Conservation (phyloP, 2,113 vertebrate species). For the Leuciscus idus region DNA sequence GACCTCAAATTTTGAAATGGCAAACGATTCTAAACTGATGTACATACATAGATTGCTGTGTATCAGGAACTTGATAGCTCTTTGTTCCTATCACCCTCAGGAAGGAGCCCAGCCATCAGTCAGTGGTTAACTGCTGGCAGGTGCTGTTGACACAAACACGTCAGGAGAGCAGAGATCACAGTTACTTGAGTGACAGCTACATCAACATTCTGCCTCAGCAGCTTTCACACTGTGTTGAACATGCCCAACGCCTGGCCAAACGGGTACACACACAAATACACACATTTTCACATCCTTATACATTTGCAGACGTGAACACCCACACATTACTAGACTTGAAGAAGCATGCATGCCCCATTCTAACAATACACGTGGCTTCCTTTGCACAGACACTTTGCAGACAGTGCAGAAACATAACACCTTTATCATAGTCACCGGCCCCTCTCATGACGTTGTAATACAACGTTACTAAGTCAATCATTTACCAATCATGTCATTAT, state of each 20-base stretch:
- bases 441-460: neutral
- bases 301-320: neutral
- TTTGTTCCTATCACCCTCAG: slow-evolving; percentile 65
- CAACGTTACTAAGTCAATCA: neutral
- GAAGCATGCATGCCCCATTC: neutral
- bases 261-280: slow-evolving; percentile 71
- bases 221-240: slow-evolving; percentile 81
- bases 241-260: slow-evolving; percentile 81
- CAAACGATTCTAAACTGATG: too few relatives aligned
- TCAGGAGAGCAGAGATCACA: slow-evolving; percentile 84
- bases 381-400: slow-evolving; percentile 13
- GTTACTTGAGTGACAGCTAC: slow-evolving; percentile 79
- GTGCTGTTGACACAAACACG: slow-evolving; percentile 83
- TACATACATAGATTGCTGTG: too few relatives aligned
- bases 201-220: slow-evolving; percentile 76
- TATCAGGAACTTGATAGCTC: neutral
- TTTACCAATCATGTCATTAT: neutral
- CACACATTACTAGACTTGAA: neutral
- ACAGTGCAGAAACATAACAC: neutral
- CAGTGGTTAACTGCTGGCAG: slow-evolving; percentile 82
- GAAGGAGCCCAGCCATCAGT: slow-evolving; percentile 82
- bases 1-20: neutral
- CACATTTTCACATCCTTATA: slow-evolving; percentile 19
- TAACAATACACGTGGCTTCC: slow-evolving; percentile 16
- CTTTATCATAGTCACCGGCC: neutral